Evolutionary conservation across 2,797 vertebrate genomes (phyloP).

Genomic region (Phoxinus dragarum): DNA sequence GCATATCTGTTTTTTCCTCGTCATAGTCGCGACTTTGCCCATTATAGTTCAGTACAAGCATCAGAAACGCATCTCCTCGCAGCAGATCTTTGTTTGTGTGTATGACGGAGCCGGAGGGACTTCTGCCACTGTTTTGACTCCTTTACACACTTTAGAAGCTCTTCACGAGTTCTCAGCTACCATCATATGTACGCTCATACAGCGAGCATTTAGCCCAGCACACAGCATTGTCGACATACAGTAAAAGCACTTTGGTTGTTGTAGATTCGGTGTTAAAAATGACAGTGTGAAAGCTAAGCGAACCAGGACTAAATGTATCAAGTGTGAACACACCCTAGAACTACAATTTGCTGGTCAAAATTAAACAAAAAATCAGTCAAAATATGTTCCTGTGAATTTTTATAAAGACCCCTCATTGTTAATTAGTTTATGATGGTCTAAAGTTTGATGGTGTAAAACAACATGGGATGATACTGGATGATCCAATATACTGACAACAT

Average conservation of each 20-base stretch:
- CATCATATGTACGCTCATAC: neutral
- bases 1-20: neutral
- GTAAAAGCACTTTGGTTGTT: neutral
- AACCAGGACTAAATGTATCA: neutral
- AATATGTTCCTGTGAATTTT: neutral
- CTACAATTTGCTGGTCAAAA: neutral
- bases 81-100: neutral
- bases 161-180: neutral
- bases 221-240: neutral
- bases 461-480: neutral
- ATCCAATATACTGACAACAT: slow-evolving; percentile 1
- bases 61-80: neutral
- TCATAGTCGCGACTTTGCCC: neutral
- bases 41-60: neutral
- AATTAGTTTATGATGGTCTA: neutral
- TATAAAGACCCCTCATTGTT: neutral
- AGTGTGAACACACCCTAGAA: neutral
- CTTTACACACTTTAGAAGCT: neutral
- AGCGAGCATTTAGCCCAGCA: neutral
- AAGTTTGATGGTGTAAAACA: neutral
- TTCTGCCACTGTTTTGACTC: neutral
- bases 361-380: neutral
- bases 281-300: neutral
- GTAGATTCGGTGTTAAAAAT: neutral
- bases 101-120: neutral